Evolutionary conservation across 2,113 vertebrate species (phyloP), one percentile per base, ranked within the genome.

Genomic region (Lutjanus erythropterus): DNA sequence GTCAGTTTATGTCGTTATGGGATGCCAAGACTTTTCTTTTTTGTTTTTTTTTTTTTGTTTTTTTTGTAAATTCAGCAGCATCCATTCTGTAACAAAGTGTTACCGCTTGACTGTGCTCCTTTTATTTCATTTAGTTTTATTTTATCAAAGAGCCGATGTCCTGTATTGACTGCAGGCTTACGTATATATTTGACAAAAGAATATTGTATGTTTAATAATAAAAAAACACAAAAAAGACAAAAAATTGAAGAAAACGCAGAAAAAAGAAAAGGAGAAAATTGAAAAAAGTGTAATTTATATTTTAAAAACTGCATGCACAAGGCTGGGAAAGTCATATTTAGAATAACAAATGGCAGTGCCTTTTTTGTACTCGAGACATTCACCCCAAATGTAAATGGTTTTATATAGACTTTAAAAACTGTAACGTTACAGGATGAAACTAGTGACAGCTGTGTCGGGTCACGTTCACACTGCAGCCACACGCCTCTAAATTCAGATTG

Each of bases 311-410:
- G 97, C 96, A 95, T 95, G 96, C 94, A 88, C 82, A 90, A 96
- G 94, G 95, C 96, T 96, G 95, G 93, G 94, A 96, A 84, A 93
- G 95, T 96, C 93, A 23, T 95, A 95, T 95, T 93, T 93, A 97
- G 94, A 96, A 96, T 95, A 97, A 96, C 93, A 92, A 95, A 96
- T 93, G 96, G 97, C 97, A 97, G 97, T 98, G 97, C 97, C 97
- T 99, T 95, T 95, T 96, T 96, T 96, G 91, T 97, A 96, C 91
- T 92, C 93, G 12, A 94, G 92, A 94, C 93, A 95, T 90, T 94
- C 93, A 92, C 88, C 91, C 89, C 83, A 91, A 76, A 83, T 89
- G 87, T 95, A 95, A 95, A 91, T 95, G 92, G 92, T 95, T 52
- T 95, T 94, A 90, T 96, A 93, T 92, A 87, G 86, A 91, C 87